Percentiles rank a stretch among this genome's conserved stretches.
Conservation (phyloP, 2,113 vertebrate species). For the Phyllostomus discolor region DNA sequence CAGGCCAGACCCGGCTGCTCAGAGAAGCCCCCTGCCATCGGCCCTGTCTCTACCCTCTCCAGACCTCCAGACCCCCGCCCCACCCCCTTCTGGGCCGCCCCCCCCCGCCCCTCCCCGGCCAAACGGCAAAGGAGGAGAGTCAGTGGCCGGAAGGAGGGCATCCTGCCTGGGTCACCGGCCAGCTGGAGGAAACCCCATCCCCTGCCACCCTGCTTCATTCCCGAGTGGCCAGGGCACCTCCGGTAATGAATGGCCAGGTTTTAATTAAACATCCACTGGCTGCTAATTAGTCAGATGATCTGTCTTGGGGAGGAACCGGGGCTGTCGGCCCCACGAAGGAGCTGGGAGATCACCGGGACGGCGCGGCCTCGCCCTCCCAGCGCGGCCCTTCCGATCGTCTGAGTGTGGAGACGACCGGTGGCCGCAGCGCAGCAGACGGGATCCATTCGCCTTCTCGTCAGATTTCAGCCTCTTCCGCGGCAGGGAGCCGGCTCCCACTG, state of each 20-base stretch:
- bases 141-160: not conserved
- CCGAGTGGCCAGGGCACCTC: conserved; percentile 78
- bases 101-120: not conserved
- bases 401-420: conserved; percentile 77
- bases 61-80: not conserved
- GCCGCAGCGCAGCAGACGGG: conserved; percentile 78
- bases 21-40: too few species aligned
- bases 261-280: conserved; percentile 96
- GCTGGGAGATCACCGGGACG: conserved; percentile 75
- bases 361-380: conserved; percentile 77
- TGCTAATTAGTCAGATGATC: conserved; percentile 92
- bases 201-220: conserved; percentile 55
- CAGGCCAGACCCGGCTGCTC: not conserved
- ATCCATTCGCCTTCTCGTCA: conserved; percentile 78
- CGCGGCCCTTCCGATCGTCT: conserved; percentile 83
- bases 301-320: conserved; percentile 84
- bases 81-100: rapidly evolving
- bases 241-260: conserved; percentile 88
- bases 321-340: conserved; percentile 66
- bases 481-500: conserved; percentile 65
- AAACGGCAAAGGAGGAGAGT: not conserved
- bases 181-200: not conserved
- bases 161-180: not conserved
- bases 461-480: conserved; percentile 79
- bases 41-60: not conserved